These are phyloP conservation scores for Tychaedon coryphoeus DNA, from an alignment of 2,113 vertebrate genomes.

Conservation along the genomic window DNA sequence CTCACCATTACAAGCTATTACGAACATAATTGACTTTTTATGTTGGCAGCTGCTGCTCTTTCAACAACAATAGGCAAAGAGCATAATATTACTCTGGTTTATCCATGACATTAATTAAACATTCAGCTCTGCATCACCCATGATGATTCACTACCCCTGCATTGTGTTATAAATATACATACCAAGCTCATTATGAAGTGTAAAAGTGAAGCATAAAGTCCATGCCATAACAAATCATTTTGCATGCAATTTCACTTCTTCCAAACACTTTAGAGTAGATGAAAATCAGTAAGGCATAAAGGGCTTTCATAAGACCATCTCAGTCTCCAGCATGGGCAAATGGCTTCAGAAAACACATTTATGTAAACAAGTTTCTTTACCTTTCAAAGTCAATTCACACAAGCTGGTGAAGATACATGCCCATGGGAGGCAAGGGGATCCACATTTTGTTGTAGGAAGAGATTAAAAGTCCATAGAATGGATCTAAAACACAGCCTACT, in stretches of 20 bases:
- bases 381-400: neutral
- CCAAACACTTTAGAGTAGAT: neutral
- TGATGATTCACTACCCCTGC: neutral
- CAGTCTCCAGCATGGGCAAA: neutral
- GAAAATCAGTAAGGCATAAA: neutral
- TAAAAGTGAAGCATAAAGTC: constrained; percentile 10
- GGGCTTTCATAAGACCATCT: neutral
- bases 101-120: constrained; percentile 27
- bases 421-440: neutral
- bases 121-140: neutral
- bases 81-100: neutral
- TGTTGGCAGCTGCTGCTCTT: constrained; percentile 44
- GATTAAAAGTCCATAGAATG: neutral
- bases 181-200: neutral
- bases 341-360: neutral
- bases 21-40: constrained; percentile 13
- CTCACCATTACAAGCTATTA: constrained; percentile 7
- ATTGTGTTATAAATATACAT: constrained; percentile 11
- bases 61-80: neutral
- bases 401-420: neutral
- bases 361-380: neutral
- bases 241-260: neutral
- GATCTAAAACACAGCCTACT: neutral
- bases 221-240: constrained; percentile 13
- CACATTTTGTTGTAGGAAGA: neutral